phyloP scores from a whole-genome alignment of 2,113 vertebrate species.

The Leuciscus idus region DNA sequence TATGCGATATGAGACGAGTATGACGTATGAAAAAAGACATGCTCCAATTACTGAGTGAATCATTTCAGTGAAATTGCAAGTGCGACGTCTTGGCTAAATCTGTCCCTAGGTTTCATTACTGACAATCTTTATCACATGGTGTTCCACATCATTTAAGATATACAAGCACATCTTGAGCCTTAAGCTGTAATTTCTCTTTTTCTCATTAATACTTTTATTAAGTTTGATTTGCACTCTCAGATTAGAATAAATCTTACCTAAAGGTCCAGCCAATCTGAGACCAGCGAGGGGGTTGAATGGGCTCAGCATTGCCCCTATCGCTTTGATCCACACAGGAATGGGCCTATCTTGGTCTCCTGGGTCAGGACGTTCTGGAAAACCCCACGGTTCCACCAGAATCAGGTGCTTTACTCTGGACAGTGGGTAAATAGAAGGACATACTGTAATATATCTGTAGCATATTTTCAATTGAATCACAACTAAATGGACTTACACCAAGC shows the following conservation, averaged over 20 bases:
- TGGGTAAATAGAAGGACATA: not conserved
- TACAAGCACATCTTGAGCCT: conserved; percentile 4
- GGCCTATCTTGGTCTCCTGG: conserved; percentile 82
- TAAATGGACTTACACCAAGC: no score
- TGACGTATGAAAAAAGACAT: conserved; percentile 5
- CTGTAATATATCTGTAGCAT: not conserved
- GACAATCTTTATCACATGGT: not conserved
- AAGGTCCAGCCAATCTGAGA: conserved; percentile 90
- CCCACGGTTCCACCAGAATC: conserved; percentile 96
- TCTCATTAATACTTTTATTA: not conserved
- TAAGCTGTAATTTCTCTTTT: conserved; percentile 7
- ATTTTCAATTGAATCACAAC: not conserved
- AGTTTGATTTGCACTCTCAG: not conserved
- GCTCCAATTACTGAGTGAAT: conserved; percentile 16
- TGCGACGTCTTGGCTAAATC: not conserved
- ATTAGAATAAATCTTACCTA: conserved; percentile 77
- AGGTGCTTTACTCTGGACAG: conserved; percentile 86
- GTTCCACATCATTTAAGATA: conserved; percentile 18
- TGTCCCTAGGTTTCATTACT: conserved; percentile 16
- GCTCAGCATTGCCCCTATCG: conserved; percentile 86
- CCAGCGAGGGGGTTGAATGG: conserved; percentile 95
- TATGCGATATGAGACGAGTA: not conserved
- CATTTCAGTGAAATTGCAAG: not conserved
- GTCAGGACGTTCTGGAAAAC: conserved; percentile 87
- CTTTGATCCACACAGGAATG: conserved; percentile 95